Evolutionary conservation across 2,797 vertebrate genomes (phyloP).

Genomic region (Hydrocynus forskahlii): DNA sequence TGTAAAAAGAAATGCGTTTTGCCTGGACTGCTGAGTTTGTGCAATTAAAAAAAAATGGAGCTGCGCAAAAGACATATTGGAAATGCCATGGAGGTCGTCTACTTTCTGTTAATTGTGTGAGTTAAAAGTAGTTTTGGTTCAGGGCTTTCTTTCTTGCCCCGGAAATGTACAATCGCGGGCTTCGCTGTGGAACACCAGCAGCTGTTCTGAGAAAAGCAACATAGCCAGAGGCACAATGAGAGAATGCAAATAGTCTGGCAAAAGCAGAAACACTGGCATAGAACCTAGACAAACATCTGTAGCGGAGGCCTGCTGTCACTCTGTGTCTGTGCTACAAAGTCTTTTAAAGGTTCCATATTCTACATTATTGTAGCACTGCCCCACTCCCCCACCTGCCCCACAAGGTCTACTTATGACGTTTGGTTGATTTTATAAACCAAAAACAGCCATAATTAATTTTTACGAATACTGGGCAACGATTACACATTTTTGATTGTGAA

Average conservation of each 20-base stretch:
- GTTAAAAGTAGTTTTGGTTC: slow-evolving; percentile 12
- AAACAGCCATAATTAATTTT: neutral
- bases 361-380: neutral
- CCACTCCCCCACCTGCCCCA: too few relatives aligned
- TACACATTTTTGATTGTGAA: too few relatives aligned
- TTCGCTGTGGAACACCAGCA: slow-evolving; percentile 44
- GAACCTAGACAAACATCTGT: slow-evolving; percentile 49
- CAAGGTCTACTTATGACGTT: neutral
- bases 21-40: neutral
- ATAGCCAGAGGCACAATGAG: slow-evolving; percentile 47
- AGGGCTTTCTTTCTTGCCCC: slow-evolving; percentile 10
- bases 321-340: slow-evolving; percentile 16
- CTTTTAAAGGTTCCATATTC: neutral
- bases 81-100: slow-evolving; percentile 9
- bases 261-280: slow-evolving; percentile 29
- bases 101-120: slow-evolving; percentile 29
- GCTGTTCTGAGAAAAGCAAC: slow-evolving; percentile 49
- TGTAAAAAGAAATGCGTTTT: slow-evolving; percentile 4
- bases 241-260: slow-evolving; percentile 49
- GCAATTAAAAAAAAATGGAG: slow-evolving; percentile 16
- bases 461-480: too few relatives aligned
- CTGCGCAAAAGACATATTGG: slow-evolving; percentile 2
- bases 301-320: slow-evolving; percentile 31
- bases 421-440: neutral
- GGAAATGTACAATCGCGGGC: slow-evolving; percentile 17